phyloP scores from a whole-genome alignment of 2,888 invertebrate genomes.

The Drymonia ruficornis region DNA sequence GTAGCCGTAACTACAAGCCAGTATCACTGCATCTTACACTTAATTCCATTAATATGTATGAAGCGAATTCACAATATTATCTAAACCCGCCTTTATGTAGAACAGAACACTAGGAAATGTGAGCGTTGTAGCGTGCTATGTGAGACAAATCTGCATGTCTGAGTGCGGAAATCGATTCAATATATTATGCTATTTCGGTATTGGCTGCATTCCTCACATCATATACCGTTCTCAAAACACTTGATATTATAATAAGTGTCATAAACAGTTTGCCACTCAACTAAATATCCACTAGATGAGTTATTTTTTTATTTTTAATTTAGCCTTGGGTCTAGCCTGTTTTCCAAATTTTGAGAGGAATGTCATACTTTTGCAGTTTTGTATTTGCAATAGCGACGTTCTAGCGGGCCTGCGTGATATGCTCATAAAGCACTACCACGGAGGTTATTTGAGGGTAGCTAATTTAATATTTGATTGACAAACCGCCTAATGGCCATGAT shows the following conservation, averaged over 20 bases:
- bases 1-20: too few species aligned
- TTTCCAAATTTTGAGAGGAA: too few species aligned
- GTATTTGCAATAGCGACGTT: too few species aligned
- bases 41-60: too few species aligned
- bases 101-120: conserved; percentile 38
- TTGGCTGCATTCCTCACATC: conserved; percentile 18
- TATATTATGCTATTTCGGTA: conserved; percentile 26
- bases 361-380: too few species aligned
- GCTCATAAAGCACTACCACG: neutral
- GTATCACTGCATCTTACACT: too few species aligned
- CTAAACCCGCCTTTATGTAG: conserved; percentile 25
- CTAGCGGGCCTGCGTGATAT: too few species aligned
- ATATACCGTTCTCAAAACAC: neutral
- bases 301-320: too few species aligned
- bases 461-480: conserved; percentile 2
- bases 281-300: too few species aligned
- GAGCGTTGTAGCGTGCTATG: conserved; percentile 42
- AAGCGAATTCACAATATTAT: conserved; percentile 2
- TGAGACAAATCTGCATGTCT: conserved; percentile 40
- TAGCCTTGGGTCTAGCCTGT: too few species aligned
- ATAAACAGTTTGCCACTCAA: neutral
- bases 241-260: neutral
- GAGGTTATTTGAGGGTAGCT: neutral
- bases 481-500: conserved; percentile 5
- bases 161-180: conserved; percentile 41